Base-by-base conservation (phyloP, 2,888 invertebrate species). In the Callyntrura sp. region DNA sequence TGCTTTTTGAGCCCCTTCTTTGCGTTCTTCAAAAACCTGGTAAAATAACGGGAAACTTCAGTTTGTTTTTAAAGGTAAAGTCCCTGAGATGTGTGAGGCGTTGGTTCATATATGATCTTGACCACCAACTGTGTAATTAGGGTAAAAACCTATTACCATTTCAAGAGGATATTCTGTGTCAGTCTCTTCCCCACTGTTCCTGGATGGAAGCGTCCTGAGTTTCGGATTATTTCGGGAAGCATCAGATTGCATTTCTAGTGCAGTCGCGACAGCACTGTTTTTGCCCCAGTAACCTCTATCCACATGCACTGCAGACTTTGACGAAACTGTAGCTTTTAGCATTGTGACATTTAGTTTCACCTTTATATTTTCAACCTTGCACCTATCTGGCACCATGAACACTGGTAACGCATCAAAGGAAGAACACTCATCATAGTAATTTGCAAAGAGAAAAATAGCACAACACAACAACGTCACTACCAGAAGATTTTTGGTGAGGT, bases 401-500 rank as follows among this genome's bases (percentile, higher is more conserved):
- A 70, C 73, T 2, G 76, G 28, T 28, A 85, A 17, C 14, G 43
- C 11, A 43, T 17, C 17, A 17, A 78, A 87, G 6, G 55, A 68
- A 23, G 68, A 43, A 82, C 88, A 88, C 14, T 81, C 73, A 45
- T 82, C 82, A 4, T 65, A 88, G 28, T 51, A 70, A 60, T 25
- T 60, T 17, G 60, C 12, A 11, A 81, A 55, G 9, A 82, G 35
- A 25, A 82, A 25, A 5, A 81, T 35, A 0, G 28, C 68, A 55
- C 55, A 82, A 12, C 55, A 81, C 23, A 68, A 60, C 4, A 48
- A 25, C 0, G 55, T 25, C 12, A 55, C 60, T 20, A 20, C 28
- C n/a, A 88, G 14, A 20, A 73, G 6, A n/a, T 82, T 81, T 45
- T 82, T 81, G 3, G 43, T 14, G 5, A 35, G 14, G 4, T 79